Evolutionary conservation across 2,797 vertebrate species (phyloP), one percentile per base, ranked within the genome.

Genomic region (Leucoraja ocellata): DNA sequence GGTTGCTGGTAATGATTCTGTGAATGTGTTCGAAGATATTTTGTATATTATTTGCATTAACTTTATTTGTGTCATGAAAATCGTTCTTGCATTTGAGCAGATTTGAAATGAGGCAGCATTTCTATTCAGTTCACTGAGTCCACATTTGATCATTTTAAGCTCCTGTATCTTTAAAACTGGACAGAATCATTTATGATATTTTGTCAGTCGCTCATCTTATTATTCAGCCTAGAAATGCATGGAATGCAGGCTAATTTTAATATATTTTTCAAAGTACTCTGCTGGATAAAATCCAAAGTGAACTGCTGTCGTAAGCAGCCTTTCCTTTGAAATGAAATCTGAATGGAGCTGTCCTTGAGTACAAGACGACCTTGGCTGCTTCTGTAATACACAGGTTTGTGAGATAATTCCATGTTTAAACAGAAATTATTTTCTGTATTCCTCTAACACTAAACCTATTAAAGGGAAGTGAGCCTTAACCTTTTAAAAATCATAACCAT

Each of bases 61-160:
- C 14, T 86, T 77, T 25, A 23, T 81, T 77, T 11, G 4, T 84
- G 11, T 61, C 23, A 10, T 23, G 61, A 63, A 74, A 63, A 86
- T 61, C 61, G 54, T 28, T 1, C 83, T 61, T 23, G 46, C 83
- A 61, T 6, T 28, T 86, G 10, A 58, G 58, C 14, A 16, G 25
- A 23, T 81, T 81, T 9, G 21, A 54, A 80, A 80, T 46, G 79
- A 39, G 8, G 0, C 21, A 86, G 9, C 83, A 83, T 25, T 83
- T n/a, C 25, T 84, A 61, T 84, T 63, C 54, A 84, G 28, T 61
- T 4, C 58, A 84, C 5, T 63, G 23, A 2, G 4, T 13, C 4
- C 25, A 63, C 28, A 14, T 86, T 63, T 86, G 83, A 86, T n/a
- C 21, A 91, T 73, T 91, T 91, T 73, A 91, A 91, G 83, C 83